phyloP scores from a whole-genome alignment of 2,797 vertebrate genomes.

The Aplochiton taeniatus region DNA sequence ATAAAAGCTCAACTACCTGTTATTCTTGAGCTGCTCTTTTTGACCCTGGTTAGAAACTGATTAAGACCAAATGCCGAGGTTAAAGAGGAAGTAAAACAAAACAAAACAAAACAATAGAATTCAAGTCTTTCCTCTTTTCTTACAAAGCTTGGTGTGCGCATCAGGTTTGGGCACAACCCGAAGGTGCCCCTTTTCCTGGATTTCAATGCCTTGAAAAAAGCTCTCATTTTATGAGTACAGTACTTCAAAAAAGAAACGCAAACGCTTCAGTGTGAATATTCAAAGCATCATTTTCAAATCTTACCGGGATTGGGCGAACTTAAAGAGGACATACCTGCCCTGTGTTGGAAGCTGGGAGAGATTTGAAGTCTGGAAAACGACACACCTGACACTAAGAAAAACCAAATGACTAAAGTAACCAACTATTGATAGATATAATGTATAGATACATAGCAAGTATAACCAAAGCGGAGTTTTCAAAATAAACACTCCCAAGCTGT shows the following conservation, averaged over 20 bases:
- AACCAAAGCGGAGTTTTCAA: not conserved
- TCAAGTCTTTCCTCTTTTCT: slow-evolving; percentile 75
- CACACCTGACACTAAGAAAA: not conserved
- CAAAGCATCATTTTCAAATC: slow-evolving; percentile 12
- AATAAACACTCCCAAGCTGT: slow-evolving; percentile 24
- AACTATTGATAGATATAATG: slow-evolving; percentile 43
- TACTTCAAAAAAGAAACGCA: slow-evolving; percentile 72
- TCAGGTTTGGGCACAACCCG: slow-evolving; percentile 52
- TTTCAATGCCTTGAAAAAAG: slow-evolving; percentile 74
- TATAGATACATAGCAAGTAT: slow-evolving; percentile 33
- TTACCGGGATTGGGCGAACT: slow-evolving; percentile 40
- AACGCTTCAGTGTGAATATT: slow-evolving; percentile 63
- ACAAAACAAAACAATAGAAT: slow-evolving; percentile 43
- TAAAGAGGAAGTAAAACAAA: slow-evolving; percentile 51
- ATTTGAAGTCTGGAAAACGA: not conserved
- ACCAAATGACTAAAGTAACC: slow-evolving; percentile 28
- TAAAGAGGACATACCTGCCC: slow-evolving; percentile 28
- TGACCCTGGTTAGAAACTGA: not conserved
- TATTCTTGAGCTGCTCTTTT: slow-evolving; percentile 34
- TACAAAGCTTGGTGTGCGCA: slow-evolving; percentile 73
- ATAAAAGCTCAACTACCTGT: slow-evolving; percentile 53
- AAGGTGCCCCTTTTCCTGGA: slow-evolving; percentile 67
- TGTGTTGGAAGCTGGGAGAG: slow-evolving; percentile 19
- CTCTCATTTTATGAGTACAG: slow-evolving; percentile 84
- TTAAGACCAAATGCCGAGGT: slow-evolving; percentile 47